Evolutionary conservation across 1,140 invertebrate species (phyloP).

Genomic region (Adoxophyes honmai): DNA sequence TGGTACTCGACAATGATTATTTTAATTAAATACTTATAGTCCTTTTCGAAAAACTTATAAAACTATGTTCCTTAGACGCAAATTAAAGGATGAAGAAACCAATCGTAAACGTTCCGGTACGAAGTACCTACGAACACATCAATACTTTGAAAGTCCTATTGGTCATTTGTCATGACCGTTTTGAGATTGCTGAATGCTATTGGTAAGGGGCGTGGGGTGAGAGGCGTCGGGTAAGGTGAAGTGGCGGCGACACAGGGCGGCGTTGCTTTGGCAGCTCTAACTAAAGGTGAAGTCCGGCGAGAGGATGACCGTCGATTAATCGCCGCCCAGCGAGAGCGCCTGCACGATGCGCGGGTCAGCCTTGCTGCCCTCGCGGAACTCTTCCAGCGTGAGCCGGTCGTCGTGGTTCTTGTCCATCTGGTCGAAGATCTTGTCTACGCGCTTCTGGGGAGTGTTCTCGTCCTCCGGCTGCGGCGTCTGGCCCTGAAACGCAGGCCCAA

Average conservation of each 20-base stretch:
- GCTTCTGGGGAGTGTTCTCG: slow-evolving; percentile 96
- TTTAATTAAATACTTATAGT: too few relatives aligned
- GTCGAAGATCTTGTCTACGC: slow-evolving; percentile 98
- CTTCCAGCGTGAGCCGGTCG: slow-evolving; percentile 96
- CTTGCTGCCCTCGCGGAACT: slow-evolving; percentile 99
- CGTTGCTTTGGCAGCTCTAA: slow-evolving; percentile 32
- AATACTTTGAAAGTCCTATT: too few relatives aligned
- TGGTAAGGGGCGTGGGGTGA: too few relatives aligned
- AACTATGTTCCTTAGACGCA: too few relatives aligned
- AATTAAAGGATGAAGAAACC: too few relatives aligned
- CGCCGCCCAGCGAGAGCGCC: slow-evolving; percentile 89
- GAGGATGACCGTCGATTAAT: slow-evolving; percentile 79
- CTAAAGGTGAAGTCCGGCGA: slow-evolving; percentile 71
- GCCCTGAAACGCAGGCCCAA: slow-evolving; percentile 78
- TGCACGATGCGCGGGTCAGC: slow-evolving; percentile 99
- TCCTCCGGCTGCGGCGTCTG: slow-evolving; percentile 93
- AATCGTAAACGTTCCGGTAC: too few relatives aligned
- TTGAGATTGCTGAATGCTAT: too few relatives aligned
- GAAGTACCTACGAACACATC: too few relatives aligned
- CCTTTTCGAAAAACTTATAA: too few relatives aligned
- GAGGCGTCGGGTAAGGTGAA: background rate
- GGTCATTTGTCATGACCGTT: too few relatives aligned
- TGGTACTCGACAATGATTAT: too few relatives aligned
- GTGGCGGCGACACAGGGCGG: slow-evolving; percentile 39
- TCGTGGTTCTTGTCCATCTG: slow-evolving; percentile 99